phyloP scores from a whole-genome alignment of 2,888 invertebrate genomes.

The Plebejus melissa region DNA sequence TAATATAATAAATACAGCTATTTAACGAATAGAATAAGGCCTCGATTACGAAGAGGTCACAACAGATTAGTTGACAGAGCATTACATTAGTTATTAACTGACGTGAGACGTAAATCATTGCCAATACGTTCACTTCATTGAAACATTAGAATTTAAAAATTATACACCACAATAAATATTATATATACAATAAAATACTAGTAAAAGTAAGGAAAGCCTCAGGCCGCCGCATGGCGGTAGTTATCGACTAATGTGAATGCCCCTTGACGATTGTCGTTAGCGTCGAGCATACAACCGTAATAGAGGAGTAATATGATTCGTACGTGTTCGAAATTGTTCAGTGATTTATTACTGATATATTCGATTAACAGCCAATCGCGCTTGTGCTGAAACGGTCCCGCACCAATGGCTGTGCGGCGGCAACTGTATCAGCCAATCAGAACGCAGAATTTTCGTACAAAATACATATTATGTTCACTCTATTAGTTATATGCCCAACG shows the following conservation, averaged over 20 bases:
- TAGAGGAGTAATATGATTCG: not conserved
- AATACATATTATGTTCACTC: not conserved
- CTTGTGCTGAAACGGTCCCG: not conserved
- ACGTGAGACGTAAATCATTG: constrained; percentile 3
- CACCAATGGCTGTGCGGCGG: not conserved
- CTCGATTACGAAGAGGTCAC: constrained; percentile 22
- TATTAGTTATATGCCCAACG: not conserved
- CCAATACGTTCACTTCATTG: not conserved
- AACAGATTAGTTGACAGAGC: constrained; percentile 10
- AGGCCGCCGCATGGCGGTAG: constrained; percentile 5
- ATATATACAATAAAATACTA: constrained; percentile 17
- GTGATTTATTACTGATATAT: not conserved
- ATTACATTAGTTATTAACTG: constrained; percentile 24
- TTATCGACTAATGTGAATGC: constrained; percentile 26
- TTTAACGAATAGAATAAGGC: constrained; percentile 24
- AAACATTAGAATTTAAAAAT: constrained; percentile 18
- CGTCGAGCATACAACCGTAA: not conserved
- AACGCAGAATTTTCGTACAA: not conserved
- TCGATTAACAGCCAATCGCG: not conserved
- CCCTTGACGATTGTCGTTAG: constrained; percentile 35
- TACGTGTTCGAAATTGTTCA: not conserved
- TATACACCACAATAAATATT: constrained; percentile 22
- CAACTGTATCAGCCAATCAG: not conserved
- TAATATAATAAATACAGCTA: constrained; percentile 26
- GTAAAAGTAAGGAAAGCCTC: constrained; percentile 13